A percentile compares a stretch with the other conserved stretches of the same genome.
Conservation (phyloP, 2,888 invertebrate species). For the Ophioninae sp. region DNA sequence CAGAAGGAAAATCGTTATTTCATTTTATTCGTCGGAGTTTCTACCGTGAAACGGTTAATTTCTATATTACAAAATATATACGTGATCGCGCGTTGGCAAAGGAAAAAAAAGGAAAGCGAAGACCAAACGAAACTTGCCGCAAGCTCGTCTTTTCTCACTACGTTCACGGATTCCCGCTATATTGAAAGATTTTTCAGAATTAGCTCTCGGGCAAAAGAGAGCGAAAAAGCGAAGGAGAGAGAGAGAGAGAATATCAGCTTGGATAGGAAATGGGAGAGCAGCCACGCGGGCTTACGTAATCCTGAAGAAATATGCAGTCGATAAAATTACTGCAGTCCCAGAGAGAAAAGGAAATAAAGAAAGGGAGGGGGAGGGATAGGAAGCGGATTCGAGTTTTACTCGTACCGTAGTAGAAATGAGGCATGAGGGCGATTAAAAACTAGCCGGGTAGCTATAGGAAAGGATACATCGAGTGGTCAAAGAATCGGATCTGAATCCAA, state of each 20-base stretch:
- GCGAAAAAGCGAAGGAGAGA: background rate
- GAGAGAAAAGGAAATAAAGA: constrained; percentile 21
- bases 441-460: constrained; percentile 6
- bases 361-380: constrained; percentile 13
- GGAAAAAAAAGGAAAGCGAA: constrained; percentile 3
- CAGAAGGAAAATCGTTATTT: constrained; percentile 2
- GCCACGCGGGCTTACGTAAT: constrained; percentile 49
- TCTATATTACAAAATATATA: constrained; percentile 26
- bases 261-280: constrained; percentile 25
- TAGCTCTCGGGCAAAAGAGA: constrained; percentile 27
- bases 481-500: constrained; percentile 29
- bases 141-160: constrained; percentile 38
- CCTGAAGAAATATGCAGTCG: constrained; percentile 56
- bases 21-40: background rate
- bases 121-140: constrained; percentile 1
- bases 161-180: constrained; percentile 29
- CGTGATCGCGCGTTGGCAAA: constrained; percentile 2
- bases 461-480: constrained; percentile 25
- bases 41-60: constrained; percentile 29
- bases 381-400: constrained; percentile 29
- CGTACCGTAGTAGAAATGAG: constrained; percentile 32
- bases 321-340: constrained; percentile 55
- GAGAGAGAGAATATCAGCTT: constrained; percentile 24
- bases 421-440: constrained; percentile 50
- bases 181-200: constrained; percentile 62